phyloP scores from a whole-genome alignment of 2,797 vertebrate species.

The Dendrocincla tyrannina region DNA sequence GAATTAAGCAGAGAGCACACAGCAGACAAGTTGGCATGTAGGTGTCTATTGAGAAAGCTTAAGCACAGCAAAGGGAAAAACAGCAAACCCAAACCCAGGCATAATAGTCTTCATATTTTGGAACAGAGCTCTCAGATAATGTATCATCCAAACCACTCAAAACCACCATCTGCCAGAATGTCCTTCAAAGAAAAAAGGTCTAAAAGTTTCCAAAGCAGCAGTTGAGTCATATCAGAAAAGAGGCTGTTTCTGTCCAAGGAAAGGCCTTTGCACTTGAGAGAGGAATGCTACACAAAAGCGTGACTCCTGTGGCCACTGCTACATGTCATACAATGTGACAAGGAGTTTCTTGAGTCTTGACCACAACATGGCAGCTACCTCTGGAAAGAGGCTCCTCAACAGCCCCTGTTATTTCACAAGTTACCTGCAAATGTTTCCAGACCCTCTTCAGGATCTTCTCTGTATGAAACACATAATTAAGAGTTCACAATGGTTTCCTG shows the following conservation, averaged over 20 bases:
- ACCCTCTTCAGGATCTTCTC: neutral
- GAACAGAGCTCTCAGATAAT: neutral
- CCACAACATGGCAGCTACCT: neutral
- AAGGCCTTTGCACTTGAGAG: neutral
- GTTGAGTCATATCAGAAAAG: neutral
- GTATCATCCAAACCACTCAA: conserved; percentile 19
- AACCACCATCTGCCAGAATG: conserved; percentile 29
- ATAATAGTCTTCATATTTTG: conserved; percentile 10
- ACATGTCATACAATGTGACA: neutral
- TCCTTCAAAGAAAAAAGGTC: neutral
- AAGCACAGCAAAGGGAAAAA: conserved; percentile 19
- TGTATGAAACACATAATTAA: neutral
- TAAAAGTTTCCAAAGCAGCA: neutral
- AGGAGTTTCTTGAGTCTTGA: neutral
- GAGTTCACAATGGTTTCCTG: neutral
- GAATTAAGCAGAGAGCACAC: conserved; percentile 32
- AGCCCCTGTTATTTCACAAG: neutral
- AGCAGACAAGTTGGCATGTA: conserved; percentile 15
- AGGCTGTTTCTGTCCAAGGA: neutral
- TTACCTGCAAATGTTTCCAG: neutral
- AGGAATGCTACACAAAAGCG: neutral
- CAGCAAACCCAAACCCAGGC: neutral
- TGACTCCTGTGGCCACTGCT: neutral
- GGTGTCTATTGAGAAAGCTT: conserved; percentile 49
- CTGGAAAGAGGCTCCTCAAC: neutral